phyloP scores from a whole-genome alignment of 2,113 vertebrate genomes.

The Macaca fascicularis region T2T-MFA8v1.1 NC_088385.1:127007501-127008000 shows the following conservation, averaged over 20 bases:
- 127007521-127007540: neutral
- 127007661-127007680: neutral
- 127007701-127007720: neutral
- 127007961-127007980: no score
- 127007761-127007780: no score
- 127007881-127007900: no score
- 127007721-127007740: neutral
- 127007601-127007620: neutral
- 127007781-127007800: no score
- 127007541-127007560: neutral
- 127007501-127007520: neutral
- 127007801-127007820: no score
- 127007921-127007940: no score
- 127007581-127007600: neutral
- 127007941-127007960: no score
- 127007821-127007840: no score
- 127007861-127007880: no score
- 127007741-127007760: neutral
- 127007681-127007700: neutral
- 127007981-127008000: no score
- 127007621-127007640: neutral
- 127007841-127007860: no score
- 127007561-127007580: neutral
- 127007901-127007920: no score
- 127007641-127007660: neutral